These are phyloP conservation scores for Alentia gelatinosa DNA, from an alignment of 2,888 invertebrate species.

Conservation along the genomic window DNA sequence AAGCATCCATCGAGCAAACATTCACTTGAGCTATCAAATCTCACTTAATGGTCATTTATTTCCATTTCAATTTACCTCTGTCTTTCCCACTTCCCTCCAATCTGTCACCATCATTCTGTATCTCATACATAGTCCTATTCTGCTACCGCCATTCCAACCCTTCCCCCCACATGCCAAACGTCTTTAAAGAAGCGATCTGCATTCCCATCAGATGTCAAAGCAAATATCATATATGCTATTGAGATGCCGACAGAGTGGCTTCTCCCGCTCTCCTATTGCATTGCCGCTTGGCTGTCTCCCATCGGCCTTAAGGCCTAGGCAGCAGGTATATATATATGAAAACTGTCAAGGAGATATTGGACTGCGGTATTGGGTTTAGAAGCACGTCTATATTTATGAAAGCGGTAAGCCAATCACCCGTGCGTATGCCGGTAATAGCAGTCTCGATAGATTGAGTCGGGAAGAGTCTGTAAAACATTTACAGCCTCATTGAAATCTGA, in stretches of 20 bases:
- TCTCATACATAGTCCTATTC: too few relatives aligned
- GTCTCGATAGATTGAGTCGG: not conserved
- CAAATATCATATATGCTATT: slow-evolving; percentile 10
- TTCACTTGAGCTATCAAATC: too few relatives aligned
- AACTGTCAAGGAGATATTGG: not conserved
- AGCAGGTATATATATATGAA: not conserved
- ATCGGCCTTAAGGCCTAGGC: not conserved
- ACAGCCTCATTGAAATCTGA: not conserved
- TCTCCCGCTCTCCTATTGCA: not conserved
- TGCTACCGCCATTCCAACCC: not conserved
- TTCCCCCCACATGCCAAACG: not conserved
- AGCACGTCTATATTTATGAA: slow-evolving; percentile 17
- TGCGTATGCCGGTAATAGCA: not conserved
- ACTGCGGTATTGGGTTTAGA: not conserved
- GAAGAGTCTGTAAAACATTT: slow-evolving; percentile 17
- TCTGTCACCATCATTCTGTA: not conserved
- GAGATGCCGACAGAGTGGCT: not conserved
- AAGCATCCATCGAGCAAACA: too few relatives aligned
- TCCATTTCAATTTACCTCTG: too few relatives aligned
- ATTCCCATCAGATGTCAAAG: not conserved
- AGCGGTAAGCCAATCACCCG: not conserved
- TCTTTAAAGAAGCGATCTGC: not conserved
- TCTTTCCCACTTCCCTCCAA: not conserved
- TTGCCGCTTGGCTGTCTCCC: not conserved
- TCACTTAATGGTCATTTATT: too few relatives aligned